Conservation (phyloP, 35 echinoderm and acorn worm genomes). For the Heliocidaris erythrogramma region DNA sequence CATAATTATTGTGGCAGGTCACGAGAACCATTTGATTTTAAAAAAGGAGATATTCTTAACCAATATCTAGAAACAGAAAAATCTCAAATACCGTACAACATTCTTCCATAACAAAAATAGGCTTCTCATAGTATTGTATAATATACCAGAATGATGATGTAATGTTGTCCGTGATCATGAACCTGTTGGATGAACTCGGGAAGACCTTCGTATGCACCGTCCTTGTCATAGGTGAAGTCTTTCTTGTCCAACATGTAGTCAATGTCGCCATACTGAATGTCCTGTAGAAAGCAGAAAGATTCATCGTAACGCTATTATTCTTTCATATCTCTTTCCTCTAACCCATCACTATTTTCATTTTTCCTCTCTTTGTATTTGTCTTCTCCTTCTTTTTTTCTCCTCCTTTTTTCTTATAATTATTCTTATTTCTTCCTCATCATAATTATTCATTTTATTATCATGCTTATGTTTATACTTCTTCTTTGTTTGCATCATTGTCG, state of each 20-base stretch:
- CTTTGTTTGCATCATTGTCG: not conserved
- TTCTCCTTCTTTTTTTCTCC: not conserved
- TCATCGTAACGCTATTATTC: not conserved
- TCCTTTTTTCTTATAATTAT: no score
- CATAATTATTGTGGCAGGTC: no score
- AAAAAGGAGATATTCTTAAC: no score
- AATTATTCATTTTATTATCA: not conserved
- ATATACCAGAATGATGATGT: slow-evolving; percentile 87
- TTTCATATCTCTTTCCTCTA: no score
- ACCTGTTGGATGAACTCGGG: slow-evolving; percentile 78
- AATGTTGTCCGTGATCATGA: slow-evolving; percentile 66
- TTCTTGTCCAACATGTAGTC: slow-evolving; percentile 86
- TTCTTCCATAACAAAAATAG: no score
- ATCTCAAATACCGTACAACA: not conserved
- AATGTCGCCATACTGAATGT: slow-evolving; percentile 90
- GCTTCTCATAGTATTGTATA: no score
- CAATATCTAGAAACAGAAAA: no score
- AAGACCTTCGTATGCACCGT: slow-evolving; percentile 55
- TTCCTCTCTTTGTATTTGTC: not conserved
- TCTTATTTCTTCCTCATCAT: no score
- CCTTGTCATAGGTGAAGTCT: slow-evolving; percentile 75
- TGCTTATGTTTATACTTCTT: not conserved
- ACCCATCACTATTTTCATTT: not conserved
- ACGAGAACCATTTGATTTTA: no score
- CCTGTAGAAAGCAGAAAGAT: slow-evolving; percentile 19